Conservation (phyloP, 2,888 invertebrate species). For the Meteorus cinctellus region DNA sequence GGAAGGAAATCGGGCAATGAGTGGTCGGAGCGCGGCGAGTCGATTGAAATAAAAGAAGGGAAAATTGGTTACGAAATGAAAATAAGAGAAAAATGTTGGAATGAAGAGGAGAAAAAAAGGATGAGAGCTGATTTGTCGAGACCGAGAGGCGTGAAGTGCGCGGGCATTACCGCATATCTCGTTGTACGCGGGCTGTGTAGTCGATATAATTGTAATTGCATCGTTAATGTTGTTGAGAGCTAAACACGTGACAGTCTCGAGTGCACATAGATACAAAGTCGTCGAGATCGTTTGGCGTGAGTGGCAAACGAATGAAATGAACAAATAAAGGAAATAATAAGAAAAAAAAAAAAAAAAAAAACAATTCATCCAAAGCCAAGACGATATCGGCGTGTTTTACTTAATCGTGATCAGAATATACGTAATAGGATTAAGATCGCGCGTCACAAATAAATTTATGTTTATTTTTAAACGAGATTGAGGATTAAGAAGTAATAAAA, state of each 20-base stretch:
- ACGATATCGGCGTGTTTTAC: slow-evolving; percentile 45
- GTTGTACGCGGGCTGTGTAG: slow-evolving; percentile 42
- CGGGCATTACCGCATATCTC: slow-evolving; percentile 45
- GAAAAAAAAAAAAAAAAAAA: slow-evolving; percentile 1
- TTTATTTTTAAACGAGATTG: slow-evolving; percentile 71
- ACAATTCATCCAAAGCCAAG: slow-evolving; percentile 43
- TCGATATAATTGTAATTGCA: slow-evolving; percentile 31
- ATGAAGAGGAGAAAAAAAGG: slow-evolving; percentile 16
- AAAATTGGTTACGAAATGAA: slow-evolving; percentile 2
- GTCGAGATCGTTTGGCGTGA: slow-evolving; percentile 34
- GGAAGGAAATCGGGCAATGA: slow-evolving; percentile 47
- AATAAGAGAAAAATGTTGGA: background rate
- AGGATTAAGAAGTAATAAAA: slow-evolving; percentile 49
- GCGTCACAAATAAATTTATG: slow-evolving; percentile 67
- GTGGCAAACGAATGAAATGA: slow-evolving; percentile 21
- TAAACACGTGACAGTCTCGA: slow-evolving; percentile 28
- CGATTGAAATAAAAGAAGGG: slow-evolving; percentile 32
- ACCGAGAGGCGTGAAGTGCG: slow-evolving; percentile 38
- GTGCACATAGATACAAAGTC: slow-evolving; percentile 10
- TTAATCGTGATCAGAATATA: slow-evolving; percentile 72
- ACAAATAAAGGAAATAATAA: slow-evolving; percentile 19
- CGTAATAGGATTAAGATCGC: slow-evolving; percentile 70
- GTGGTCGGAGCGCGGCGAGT: slow-evolving; percentile 47
- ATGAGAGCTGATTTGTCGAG: slow-evolving; percentile 39
- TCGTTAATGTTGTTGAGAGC: slow-evolving; percentile 27